These are phyloP conservation scores for Drosophila quinaria DNA, from an alignment of 2,888 invertebrate genomes.

Conservation along the genomic window DNA sequence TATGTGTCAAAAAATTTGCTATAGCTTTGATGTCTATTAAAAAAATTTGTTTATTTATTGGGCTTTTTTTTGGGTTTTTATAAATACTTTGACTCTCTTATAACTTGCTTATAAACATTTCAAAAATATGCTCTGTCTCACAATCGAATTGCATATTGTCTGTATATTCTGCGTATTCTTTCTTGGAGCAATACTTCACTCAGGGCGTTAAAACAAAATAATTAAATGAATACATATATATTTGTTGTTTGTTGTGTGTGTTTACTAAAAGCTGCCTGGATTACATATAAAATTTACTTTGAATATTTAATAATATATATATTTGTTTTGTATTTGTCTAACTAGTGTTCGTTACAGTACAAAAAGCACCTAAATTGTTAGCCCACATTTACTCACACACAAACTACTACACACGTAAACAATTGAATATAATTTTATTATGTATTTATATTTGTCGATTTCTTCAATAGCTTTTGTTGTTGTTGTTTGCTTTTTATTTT, in stretches of 20 bases:
- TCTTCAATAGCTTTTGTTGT: conserved; percentile 9
- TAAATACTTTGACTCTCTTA: conserved; percentile 60
- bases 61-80: conserved; percentile 44
- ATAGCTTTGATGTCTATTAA: conserved; percentile 53
- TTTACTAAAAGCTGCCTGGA: conserved; percentile 60
- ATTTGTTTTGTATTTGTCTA: conserved; percentile 60
- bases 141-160: conserved; percentile 80
- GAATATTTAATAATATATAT: conserved; percentile 33
- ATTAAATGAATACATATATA: conserved; percentile 29
- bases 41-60: conserved; percentile 43
- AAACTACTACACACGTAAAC: conserved; percentile 20
- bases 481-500: background rate
- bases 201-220: conserved; percentile 39
- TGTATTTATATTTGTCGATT: conserved; percentile 9
- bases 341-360: conserved; percentile 67
- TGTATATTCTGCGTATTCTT: conserved; percentile 54
- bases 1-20: conserved; percentile 69
- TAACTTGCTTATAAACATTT: conserved; percentile 65
- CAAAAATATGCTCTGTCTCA: conserved; percentile 78
- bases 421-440: conserved; percentile 32
- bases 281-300: conserved; percentile 55
- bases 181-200: conserved; percentile 33
- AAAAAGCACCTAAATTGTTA: conserved; percentile 67
- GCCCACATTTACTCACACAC: conserved; percentile 41
- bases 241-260: conserved; percentile 3